phyloP scores from a whole-genome alignment of 2,113 vertebrate genomes.

The Apus apus region DNA sequence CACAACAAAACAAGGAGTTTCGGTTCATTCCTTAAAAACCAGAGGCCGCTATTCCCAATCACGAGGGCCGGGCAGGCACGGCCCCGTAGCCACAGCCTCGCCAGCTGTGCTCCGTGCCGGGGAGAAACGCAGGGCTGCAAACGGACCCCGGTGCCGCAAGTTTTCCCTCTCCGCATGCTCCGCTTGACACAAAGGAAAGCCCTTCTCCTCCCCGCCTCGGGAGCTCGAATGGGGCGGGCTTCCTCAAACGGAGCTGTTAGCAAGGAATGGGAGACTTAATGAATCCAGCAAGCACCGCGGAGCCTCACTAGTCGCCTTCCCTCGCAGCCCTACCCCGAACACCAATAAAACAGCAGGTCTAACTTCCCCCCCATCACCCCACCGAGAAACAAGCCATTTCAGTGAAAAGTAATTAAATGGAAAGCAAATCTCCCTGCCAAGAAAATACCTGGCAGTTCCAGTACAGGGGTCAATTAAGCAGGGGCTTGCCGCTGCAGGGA shows the following conservation, averaged over 20 bases:
- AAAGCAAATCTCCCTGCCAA: slow-evolving; percentile 47
- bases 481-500: background rate
- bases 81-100: background rate
- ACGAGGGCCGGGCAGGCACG: background rate
- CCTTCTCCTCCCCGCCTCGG: background rate
- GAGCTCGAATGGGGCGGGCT: fast-evolving
- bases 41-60: slow-evolving; percentile 49
- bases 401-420: slow-evolving; percentile 64
- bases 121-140: background rate
- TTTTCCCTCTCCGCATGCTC: slow-evolving; percentile 9
- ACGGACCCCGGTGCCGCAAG: fast-evolving
- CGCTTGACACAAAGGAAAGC: slow-evolving; percentile 59
- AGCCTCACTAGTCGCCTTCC: background rate
- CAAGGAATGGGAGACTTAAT: background rate
- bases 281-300: background rate
- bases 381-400: slow-evolving; percentile 35
- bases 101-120: background rate
- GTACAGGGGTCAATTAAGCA: background rate
- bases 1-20: slow-evolving; percentile 64
- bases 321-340: background rate
- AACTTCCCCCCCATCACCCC: background rate
- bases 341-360: slow-evolving; percentile 43
- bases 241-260: background rate
- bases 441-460: slow-evolving; percentile 60
- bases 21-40: slow-evolving; percentile 45